Base-by-base conservation (phyloP, 2,888 invertebrate genomes). In the Cosmorhoe ocellata region DNA sequence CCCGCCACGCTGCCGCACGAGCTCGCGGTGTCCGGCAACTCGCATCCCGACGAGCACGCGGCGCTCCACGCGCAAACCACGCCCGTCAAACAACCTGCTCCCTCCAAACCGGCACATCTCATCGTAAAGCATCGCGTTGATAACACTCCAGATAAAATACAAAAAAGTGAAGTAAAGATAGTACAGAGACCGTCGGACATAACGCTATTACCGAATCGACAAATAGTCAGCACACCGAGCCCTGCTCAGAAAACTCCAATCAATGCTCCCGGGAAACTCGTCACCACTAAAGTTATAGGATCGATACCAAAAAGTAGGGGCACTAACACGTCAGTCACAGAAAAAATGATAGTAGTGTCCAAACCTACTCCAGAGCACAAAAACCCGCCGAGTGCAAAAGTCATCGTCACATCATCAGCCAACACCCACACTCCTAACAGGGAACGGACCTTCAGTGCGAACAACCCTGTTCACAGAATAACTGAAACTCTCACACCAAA, bases 331-430 rank as follows among this genome's bases (percentile, higher is more conserved):
- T 79, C 80, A 1, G 57, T 70, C 2, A 57, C 78, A 9, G 90
- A 91, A 12, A 91, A 90, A 69, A 83, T 90, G 80, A 84, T 91
- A 22, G 84, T 91, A 1, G 89, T 91, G 3, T 86, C 91, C 0
- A 90, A 88, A 70, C 76, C 85, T 0, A 59, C 78, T 3, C 57
- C 73, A 1, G 87, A 87, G 43, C 74, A 65, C 44, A 86, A 79
- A 69, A 73, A 65, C 11, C 41, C 75, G 51, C 39, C 77, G 4
- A 81, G 74, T 55, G 77, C 87, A 0, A 89, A 88, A 73, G 76
- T 89, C 46, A 74, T 90, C 28, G 78, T 88, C 33, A 81, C 85
- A 0, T 81, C 88, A 0, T 64, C 77, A 3, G 71, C 68, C 12
- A 76, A 69, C 49, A 78, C 81, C 14, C 74, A 69, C 48, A 78